A percentile compares a stretch with the other conserved stretches of the same genome.
Conservation (phyloP, 2,113 vertebrate genomes). For the Dinomys branickii region DNA sequence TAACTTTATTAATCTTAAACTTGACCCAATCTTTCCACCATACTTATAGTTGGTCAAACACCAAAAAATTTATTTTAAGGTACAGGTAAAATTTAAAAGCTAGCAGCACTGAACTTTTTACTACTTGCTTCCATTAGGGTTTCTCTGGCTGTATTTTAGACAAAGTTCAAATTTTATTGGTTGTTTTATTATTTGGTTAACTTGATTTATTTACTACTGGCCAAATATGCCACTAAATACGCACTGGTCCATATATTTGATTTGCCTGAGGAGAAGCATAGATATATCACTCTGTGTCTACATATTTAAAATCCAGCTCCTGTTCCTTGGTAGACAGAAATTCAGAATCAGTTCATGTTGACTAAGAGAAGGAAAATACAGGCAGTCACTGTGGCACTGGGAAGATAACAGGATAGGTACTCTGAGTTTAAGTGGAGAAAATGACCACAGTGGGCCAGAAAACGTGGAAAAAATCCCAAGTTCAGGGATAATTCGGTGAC, state of each 20-base stretch:
- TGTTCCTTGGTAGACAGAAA: background rate
- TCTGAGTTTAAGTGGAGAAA: background rate
- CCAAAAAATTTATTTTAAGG: background rate
- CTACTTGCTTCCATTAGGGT: background rate
- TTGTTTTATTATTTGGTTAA: conserved; percentile 8
- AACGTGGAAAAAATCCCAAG: background rate
- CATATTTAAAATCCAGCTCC: background rate
- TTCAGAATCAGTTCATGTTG: background rate
- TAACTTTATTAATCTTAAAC: background rate
- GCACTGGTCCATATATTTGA: background rate
- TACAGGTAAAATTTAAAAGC: background rate
- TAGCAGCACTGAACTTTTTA: background rate
- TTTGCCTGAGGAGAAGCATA: background rate
- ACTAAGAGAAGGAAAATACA: background rate
- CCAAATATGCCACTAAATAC: conserved; percentile 8
- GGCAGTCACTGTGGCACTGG: rapidly evolving
- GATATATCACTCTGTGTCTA: background rate
- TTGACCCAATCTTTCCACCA: background rate
- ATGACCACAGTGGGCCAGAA: background rate
- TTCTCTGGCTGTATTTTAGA: conserved; percentile 28
- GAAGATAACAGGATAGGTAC: no score
- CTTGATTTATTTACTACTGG: conserved; percentile 23
- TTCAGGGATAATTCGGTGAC: background rate
- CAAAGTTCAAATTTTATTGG: background rate
- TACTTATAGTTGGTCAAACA: background rate